These are phyloP conservation scores for Ctenomys sociabilis DNA, from an alignment of 2,113 vertebrate species.

Conservation along the genomic window DNA sequence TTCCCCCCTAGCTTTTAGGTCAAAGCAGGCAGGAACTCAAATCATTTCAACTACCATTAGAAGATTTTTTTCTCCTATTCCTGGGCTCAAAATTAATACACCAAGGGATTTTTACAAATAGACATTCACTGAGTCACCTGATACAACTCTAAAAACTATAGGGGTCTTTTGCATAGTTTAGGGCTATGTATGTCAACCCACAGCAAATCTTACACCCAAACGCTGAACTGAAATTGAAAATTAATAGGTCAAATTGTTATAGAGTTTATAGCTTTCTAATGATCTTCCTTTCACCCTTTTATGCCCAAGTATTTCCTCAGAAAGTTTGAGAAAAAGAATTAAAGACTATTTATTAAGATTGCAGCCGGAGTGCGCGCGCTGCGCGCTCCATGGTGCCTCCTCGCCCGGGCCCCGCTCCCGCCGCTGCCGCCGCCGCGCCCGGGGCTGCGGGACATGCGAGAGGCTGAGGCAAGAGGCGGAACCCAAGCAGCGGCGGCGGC, in stretches of 20 bases:
- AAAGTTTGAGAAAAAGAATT: slow-evolving; percentile 40
- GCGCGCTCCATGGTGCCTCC: no score
- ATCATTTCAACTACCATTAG: not conserved
- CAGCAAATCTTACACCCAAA: slow-evolving; percentile 29
- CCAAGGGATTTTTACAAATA: slow-evolving; percentile 48
- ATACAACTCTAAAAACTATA: slow-evolving; percentile 50
- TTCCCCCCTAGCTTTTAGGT: slow-evolving; percentile 15
- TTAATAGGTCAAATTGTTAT: slow-evolving; percentile 52
- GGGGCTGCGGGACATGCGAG: no score
- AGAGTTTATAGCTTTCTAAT: slow-evolving; percentile 52
- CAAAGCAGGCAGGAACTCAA: slow-evolving; percentile 44
- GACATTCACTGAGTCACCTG: slow-evolving; percentile 41
- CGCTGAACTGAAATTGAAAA: slow-evolving; percentile 52
- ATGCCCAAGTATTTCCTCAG: slow-evolving; percentile 21
- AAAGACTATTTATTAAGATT: slow-evolving; percentile 39
- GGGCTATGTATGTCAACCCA: not conserved
- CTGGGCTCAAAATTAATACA: slow-evolving; percentile 55
- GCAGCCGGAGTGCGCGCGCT: no score
- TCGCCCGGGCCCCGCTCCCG: no score
- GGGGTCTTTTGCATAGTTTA: not conserved
- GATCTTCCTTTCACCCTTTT: slow-evolving; percentile 54
- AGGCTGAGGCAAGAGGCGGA: no score
- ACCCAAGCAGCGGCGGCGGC: no score
- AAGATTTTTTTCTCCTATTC: not conserved
- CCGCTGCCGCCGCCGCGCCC: no score